A percentile compares a stretch with the other conserved stretches of the same genome.
Evolutionary conservation across 2,888 invertebrate species (phyloP).

Genomic region (Noctua janthe): DNA sequence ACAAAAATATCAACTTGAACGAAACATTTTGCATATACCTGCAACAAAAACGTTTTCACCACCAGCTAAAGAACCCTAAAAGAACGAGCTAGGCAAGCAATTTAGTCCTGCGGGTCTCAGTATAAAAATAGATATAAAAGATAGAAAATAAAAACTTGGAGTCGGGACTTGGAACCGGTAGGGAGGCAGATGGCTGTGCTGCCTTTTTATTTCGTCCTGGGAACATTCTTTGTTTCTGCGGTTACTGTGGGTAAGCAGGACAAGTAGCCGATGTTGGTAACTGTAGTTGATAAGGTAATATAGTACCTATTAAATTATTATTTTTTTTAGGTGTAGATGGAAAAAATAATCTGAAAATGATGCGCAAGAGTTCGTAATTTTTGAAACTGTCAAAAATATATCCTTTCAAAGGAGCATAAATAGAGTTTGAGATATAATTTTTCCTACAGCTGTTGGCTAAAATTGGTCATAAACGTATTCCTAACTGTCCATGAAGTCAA

Average conservation of each 20-base stretch:
- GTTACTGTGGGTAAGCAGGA: slow-evolving; percentile 23
- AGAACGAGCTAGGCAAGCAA: slow-evolving; percentile 72
- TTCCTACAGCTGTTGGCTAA: neutral
- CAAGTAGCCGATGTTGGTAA: slow-evolving; percentile 18
- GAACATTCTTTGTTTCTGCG: slow-evolving; percentile 79
- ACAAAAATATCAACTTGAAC: neutral
- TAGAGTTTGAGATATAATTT: neutral
- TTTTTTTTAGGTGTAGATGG: neutral
- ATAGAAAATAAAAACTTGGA: slow-evolving; percentile 82
- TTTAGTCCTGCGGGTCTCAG: slow-evolving; percentile 67
- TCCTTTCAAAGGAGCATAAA: neutral
- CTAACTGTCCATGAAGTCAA: neutral
- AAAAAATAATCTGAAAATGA: neutral
- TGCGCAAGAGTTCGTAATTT: neutral
- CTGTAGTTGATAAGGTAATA: slow-evolving; percentile 22
- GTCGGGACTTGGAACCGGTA: slow-evolving; percentile 80
- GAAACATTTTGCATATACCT: neutral
- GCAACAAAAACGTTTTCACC: neutral
- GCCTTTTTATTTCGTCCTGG: slow-evolving; percentile 81
- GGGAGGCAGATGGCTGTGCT: slow-evolving; percentile 79
- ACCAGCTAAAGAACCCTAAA: slow-evolving; percentile 57
- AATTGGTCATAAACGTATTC: neutral
- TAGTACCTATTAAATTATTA: neutral
- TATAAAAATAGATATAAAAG: slow-evolving; percentile 83
- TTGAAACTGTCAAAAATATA: neutral